Evolutionary conservation across 1,140 invertebrate genomes (phyloP).

Genomic region (Diprion similis): DNA sequence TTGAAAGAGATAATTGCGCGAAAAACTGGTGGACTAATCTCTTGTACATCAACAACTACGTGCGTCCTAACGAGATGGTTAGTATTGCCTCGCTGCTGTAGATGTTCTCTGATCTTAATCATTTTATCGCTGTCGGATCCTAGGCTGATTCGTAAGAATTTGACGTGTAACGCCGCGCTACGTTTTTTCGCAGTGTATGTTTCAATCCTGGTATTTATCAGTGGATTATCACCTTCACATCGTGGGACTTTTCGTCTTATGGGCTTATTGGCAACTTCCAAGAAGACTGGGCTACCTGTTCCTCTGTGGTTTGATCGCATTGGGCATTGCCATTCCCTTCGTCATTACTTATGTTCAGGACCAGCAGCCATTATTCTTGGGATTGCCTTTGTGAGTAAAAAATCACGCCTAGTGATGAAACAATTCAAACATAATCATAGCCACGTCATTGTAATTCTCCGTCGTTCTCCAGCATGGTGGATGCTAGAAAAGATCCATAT

Average conservation of each 20-base stretch:
- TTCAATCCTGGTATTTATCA: constrained; percentile 65
- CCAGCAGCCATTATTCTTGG: constrained; percentile 33
- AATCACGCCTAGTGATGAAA: constrained; percentile 4
- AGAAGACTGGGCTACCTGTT: constrained; percentile 38
- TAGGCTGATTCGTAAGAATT: not conserved
- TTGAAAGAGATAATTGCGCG: constrained; percentile 48
- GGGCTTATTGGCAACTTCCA: constrained; percentile 54
- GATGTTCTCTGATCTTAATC: not conserved
- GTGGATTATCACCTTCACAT: constrained; percentile 65
- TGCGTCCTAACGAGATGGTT: constrained; percentile 47
- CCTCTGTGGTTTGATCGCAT: constrained; percentile 26
- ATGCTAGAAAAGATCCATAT: constrained; percentile 35
- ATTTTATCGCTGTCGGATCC: not conserved
- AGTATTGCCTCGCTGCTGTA: not conserved
- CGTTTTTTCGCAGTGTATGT: constrained; percentile 60
- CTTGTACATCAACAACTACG: constrained; percentile 66
- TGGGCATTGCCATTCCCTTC: constrained; percentile 35
- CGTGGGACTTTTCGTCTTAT: constrained; percentile 58
- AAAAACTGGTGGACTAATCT: constrained; percentile 67
- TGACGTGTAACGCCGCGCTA: constrained; percentile 14
- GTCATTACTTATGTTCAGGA: constrained; percentile 33
- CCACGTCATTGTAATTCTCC: constrained; percentile 11
- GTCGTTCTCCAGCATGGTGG: constrained; percentile 29
- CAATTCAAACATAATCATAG: not conserved
- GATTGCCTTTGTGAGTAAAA: constrained; percentile 37